Evolutionary conservation across 2,113 vertebrate species (phyloP).

Genomic region (Eudorcas thomsonii): DNA sequence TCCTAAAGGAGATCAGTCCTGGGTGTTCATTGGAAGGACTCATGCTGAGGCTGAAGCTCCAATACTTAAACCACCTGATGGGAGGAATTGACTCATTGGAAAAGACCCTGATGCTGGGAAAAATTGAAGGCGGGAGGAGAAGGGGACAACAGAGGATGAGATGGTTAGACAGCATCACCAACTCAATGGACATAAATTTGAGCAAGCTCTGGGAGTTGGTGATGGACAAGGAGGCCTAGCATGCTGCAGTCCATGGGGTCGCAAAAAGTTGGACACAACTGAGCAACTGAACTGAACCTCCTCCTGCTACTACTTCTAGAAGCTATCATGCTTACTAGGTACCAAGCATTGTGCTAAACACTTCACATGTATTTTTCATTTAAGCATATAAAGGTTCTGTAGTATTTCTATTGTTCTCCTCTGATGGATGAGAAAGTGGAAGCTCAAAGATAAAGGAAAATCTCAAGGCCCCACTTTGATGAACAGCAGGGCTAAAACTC

Average conservation of each 20-base stretch:
- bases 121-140: background rate
- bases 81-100: background rate
- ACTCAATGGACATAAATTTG: background rate
- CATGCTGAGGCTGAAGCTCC: background rate
- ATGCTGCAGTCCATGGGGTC: background rate
- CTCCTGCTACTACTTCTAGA: background rate
- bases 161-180: fast-evolving
- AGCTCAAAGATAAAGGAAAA: background rate
- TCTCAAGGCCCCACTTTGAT: fast-evolving
- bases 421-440: background rate
- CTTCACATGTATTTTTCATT: background rate
- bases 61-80: background rate
- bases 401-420: background rate
- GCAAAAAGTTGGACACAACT: background rate
- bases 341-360: background rate
- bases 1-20: background rate
- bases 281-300: background rate
- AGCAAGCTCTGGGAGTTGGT: background rate
- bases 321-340: background rate
- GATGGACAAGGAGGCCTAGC: background rate
- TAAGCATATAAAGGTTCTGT: background rate
- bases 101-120: background rate
- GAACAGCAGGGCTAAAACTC: background rate
- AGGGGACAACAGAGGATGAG: fast-evolving
- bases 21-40: background rate